These are phyloP conservation scores for Zosterops japonicus DNA, from an alignment of 2,113 vertebrate species.

Conservation along the genomic window DNA sequence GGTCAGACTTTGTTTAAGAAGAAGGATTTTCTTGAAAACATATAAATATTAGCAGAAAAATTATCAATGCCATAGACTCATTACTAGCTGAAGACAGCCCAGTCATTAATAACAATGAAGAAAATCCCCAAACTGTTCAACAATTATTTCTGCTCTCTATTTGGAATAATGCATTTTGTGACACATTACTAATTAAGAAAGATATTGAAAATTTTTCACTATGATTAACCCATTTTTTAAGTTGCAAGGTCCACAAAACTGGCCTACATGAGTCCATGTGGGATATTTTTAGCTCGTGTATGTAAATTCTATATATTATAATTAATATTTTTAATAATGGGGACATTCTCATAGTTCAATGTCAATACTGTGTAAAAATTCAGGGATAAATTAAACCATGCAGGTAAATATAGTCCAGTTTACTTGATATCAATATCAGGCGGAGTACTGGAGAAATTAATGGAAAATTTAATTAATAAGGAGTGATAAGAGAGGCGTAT, in stretches of 20 bases:
- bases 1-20: constrained; percentile 2
- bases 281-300: background rate
- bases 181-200: constrained; percentile 5
- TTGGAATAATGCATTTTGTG: background rate
- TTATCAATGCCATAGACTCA: background rate
- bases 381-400: background rate
- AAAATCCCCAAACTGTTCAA: background rate
- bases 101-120: background rate
- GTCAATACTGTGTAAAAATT: background rate
- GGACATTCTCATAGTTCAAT: background rate
- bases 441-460: background rate
- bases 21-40: background rate
- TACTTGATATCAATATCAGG: background rate
- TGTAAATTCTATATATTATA: background rate
- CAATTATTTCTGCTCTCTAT: background rate
- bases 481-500: background rate
- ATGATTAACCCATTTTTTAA: background rate
- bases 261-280: background rate
- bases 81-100: background rate
- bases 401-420: background rate
- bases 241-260: background rate
- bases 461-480: background rate
- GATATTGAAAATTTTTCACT: background rate
- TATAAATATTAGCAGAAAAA: background rate
- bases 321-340: background rate